phyloP scores from a whole-genome alignment of 2,113 vertebrate genomes.

The Coryphaenoides rupestris region DNA sequence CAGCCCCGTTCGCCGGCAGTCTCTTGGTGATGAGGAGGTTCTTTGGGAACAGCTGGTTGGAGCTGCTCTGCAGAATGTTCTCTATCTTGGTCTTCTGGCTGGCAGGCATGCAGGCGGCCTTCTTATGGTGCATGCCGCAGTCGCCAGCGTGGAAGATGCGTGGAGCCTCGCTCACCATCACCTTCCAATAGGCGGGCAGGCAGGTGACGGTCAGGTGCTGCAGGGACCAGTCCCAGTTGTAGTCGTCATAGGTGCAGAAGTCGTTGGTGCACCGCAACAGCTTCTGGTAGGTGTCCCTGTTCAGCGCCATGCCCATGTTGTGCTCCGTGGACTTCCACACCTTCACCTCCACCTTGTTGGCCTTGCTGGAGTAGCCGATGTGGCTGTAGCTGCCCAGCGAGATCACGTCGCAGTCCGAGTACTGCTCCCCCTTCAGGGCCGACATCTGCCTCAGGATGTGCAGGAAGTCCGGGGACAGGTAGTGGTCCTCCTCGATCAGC shows the following conservation, averaged over 20 bases:
- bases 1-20: constrained; percentile 78
- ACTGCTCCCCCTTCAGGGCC: constrained; percentile 76
- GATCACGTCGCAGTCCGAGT: constrained; percentile 88
- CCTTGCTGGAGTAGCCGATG: constrained; percentile 77
- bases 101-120: constrained; percentile 82
- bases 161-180: constrained; percentile 90
- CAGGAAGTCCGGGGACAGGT: constrained; percentile 87
- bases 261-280: constrained; percentile 89
- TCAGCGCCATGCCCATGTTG: constrained; percentile 97
- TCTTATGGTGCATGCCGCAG: constrained; percentile 98
- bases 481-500: constrained; percentile 96
- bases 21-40: constrained; percentile 82
- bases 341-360: constrained; percentile 91
- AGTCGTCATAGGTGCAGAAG: constrained; percentile 98
- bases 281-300: constrained; percentile 83
- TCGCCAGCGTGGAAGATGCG: constrained; percentile 93
- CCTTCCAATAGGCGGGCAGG: constrained; percentile 94
- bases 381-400: constrained; percentile 87
- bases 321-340: constrained; percentile 97
- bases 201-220: constrained; percentile 91
- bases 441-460: constrained; percentile 84
- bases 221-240: constrained; percentile 99
- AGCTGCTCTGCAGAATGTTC: constrained; percentile 84
- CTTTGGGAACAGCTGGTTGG: constrained; percentile 89
- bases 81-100: constrained; percentile 92